Evolutionary conservation across 2,888 invertebrate species (phyloP).

Genomic region (Polydrusus cervinus): DNA sequence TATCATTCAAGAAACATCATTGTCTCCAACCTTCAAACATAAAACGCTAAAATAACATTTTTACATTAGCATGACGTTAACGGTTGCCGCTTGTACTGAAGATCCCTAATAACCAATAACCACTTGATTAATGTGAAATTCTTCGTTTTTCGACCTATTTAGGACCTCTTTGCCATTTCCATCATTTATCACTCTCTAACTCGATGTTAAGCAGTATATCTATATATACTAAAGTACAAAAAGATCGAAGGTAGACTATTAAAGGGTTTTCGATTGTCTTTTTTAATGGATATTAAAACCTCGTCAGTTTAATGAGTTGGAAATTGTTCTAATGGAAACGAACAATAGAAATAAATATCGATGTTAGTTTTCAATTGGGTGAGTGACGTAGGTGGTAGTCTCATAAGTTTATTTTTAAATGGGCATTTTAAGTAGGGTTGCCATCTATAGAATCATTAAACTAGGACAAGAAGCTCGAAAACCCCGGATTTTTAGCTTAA

Average conservation of each 20-base stretch:
- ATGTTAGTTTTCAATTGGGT: background rate
- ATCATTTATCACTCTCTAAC: constrained; percentile 29
- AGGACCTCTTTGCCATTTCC: constrained; percentile 23
- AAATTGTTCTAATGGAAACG: background rate
- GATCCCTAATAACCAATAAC: constrained; percentile 1
- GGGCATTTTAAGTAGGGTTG: no score
- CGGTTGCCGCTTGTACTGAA: background rate
- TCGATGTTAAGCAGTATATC: constrained; percentile 10
- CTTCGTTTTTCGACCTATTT: constrained; percentile 28
- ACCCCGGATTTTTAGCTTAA: no score
- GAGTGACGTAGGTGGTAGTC: background rate
- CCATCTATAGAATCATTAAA: no score
- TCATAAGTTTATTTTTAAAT: no score
- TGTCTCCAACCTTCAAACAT: no score
- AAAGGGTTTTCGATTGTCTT: constrained; percentile 14
- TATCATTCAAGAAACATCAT: no score
- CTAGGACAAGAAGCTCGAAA: no score
- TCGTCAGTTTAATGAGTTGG: constrained; percentile 4
- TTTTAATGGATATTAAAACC: constrained; percentile 19
- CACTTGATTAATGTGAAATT: constrained; percentile 24
- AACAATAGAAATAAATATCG: background rate
- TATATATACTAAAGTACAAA: constrained; percentile 18
- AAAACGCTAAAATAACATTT: no score
- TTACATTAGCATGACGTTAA: background rate
- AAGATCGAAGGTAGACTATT: constrained; percentile 16